Conservation (phyloP, 2,797 vertebrate genomes). For the Pelochelys cantorii region DNA sequence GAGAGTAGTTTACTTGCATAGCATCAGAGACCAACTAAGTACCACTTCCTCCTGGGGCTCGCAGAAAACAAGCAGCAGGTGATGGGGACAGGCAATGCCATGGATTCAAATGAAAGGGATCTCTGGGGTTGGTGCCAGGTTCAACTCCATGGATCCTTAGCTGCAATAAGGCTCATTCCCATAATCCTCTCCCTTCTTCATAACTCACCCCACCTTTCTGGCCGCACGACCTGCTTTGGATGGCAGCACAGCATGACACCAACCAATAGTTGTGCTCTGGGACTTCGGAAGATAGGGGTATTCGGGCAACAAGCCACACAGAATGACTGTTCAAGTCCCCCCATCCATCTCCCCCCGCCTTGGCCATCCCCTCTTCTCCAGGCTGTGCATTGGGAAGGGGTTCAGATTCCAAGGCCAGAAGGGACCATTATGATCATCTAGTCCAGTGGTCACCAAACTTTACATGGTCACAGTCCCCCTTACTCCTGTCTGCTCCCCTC, state of each 20-base stretch:
- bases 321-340: background rate
- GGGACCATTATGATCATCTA: too few relatives aligned
- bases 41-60: background rate
- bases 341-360: too few relatives aligned
- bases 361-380: too few relatives aligned
- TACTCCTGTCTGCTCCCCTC: too few relatives aligned
- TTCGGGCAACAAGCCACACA: background rate
- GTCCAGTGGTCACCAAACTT: too few relatives aligned
- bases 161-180: background rate
- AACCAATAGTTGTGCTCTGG: background rate
- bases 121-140: background rate
- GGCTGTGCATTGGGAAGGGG: too few relatives aligned
- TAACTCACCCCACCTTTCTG: background rate
- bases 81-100: background rate
- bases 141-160: background rate
- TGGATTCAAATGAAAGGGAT: background rate
- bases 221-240: background rate
- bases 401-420: too few relatives aligned
- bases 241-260: too few relatives aligned
- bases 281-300: background rate
- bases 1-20: background rate
- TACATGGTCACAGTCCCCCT: too few relatives aligned
- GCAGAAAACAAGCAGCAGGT: background rate
- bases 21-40: fast-evolving
- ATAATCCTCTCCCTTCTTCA: background rate